These are phyloP conservation scores for Glyptemys insculpta DNA, from an alignment of 2,797 vertebrate species.

Conservation along the genomic window DNA sequence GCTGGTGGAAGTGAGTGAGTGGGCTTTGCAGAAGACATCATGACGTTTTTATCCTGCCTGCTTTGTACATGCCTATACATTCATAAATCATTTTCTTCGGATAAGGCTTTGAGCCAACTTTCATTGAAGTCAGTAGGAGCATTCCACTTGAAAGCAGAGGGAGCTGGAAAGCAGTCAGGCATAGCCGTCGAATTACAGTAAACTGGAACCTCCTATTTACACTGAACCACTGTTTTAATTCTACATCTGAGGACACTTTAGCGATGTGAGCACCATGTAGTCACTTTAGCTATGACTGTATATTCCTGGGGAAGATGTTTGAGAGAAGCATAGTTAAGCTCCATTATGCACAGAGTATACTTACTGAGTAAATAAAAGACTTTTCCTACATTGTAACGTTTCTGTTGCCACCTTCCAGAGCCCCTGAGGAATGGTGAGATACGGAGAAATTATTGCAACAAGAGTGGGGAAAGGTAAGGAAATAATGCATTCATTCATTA, in stretches of 20 bases:
- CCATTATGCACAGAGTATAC: neutral
- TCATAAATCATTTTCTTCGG: neutral
- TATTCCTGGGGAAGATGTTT: neutral
- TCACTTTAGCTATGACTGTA: neutral
- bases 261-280: neutral
- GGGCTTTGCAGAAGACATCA: neutral
- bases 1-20: neutral
- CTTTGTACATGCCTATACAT: neutral
- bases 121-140: neutral
- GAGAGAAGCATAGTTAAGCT: neutral
- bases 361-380: neutral
- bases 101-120: neutral
- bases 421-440: neutral
- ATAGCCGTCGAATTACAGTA: neutral
- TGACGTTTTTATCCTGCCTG: neutral
- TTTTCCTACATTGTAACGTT: neutral
- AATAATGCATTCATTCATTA: accelerated
- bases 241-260: neutral
- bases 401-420: neutral
- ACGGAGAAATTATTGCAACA: neutral
- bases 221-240: neutral
- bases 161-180: neutral
- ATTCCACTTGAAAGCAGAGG: neutral
- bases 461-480: accelerated
- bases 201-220: neutral